These are phyloP conservation scores for Leuciscus waleckii DNA, from an alignment of 2,797 vertebrate species.

Conservation along the genomic window DNA sequence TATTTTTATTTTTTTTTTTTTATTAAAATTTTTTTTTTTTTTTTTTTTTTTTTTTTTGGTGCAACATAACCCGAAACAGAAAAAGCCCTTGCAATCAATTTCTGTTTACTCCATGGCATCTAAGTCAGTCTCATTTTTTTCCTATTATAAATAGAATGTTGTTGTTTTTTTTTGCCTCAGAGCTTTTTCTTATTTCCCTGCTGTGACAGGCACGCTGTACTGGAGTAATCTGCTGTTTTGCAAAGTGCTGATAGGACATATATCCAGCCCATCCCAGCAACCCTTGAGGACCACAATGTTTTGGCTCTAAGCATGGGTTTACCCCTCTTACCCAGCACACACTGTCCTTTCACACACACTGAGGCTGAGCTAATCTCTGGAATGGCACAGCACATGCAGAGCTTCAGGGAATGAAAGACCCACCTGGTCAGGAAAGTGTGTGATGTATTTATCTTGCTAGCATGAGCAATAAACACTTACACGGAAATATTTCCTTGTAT, in stretches of 20 bases:
- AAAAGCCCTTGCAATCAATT: constrained; percentile 67
- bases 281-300: constrained; percentile 56
- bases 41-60: constrained; percentile 1
- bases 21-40: too few relatives aligned
- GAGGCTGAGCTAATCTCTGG: constrained; percentile 61
- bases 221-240: constrained; percentile 62
- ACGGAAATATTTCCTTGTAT: neutral
- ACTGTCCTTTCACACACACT: constrained; percentile 68
- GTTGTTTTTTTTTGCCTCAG: constrained; percentile 76
- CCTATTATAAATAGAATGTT: constrained; percentile 75
- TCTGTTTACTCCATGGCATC: constrained; percentile 66
- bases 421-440: constrained; percentile 43
- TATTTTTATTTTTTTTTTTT: constrained; percentile 11
- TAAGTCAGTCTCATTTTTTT: constrained; percentile 51
- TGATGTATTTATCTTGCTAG: constrained; percentile 38
- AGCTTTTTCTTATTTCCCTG: constrained; percentile 75
- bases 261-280: constrained; percentile 40
- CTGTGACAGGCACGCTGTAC: constrained; percentile 70
- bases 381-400: constrained; percentile 36
- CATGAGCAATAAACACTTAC: constrained; percentile 22
- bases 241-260: constrained; percentile 73
- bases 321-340: constrained; percentile 64
- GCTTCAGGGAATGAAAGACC: constrained; percentile 52
- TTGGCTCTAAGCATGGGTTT: constrained; percentile 44
- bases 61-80: constrained; percentile 36